These are phyloP conservation scores for Tiliqua scincoides DNA, from an alignment of 2,113 vertebrate species.

Conservation along the genomic window DNA sequence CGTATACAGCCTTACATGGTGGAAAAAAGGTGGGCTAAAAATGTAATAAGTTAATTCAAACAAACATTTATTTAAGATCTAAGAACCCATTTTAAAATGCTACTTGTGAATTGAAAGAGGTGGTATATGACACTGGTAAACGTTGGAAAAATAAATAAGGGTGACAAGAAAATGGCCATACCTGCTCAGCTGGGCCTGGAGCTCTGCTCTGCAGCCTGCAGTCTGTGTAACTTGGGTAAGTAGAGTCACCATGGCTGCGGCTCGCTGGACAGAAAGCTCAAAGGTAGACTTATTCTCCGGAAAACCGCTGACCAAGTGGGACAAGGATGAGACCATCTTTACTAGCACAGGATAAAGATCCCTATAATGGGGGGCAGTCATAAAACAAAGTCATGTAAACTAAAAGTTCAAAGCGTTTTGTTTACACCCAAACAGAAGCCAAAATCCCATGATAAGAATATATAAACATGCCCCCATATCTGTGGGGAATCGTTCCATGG, in stretches of 20 bases:
- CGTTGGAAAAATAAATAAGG: not conserved
- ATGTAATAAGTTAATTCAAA: too few relatives aligned
- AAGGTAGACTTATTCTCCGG: conserved; percentile 38
- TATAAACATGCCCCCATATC: too few relatives aligned
- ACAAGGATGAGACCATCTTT: conserved; percentile 81
- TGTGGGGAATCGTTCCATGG: too few relatives aligned
- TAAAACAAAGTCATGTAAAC: not conserved
- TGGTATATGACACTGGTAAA: not conserved
- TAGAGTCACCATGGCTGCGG: conserved; percentile 82
- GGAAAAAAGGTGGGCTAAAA: not conserved
- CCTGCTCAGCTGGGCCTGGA: conserved; percentile 81
- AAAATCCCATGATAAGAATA: not conserved
- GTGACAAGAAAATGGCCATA: conserved; percentile 44
- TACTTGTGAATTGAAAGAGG: conserved; percentile 1
- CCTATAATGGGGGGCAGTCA: conserved; percentile 70
- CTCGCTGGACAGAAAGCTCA: conserved; percentile 77
- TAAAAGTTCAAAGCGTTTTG: not conserved
- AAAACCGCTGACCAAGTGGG: conserved; percentile 46
- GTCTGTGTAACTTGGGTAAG: conserved; percentile 88
- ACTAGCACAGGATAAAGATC: conserved; percentile 91
- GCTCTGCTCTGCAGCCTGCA: conserved; percentile 78
- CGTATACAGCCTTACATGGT: not conserved
- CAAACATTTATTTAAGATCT: too few relatives aligned
- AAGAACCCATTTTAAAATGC: not conserved
- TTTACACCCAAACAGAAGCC: not conserved